Percentiles rank a stretch among this genome's conserved stretches.
phyloP scores from a whole-genome alignment of 1,140 invertebrate species.

The Dufourea novaeangliae region DNA sequence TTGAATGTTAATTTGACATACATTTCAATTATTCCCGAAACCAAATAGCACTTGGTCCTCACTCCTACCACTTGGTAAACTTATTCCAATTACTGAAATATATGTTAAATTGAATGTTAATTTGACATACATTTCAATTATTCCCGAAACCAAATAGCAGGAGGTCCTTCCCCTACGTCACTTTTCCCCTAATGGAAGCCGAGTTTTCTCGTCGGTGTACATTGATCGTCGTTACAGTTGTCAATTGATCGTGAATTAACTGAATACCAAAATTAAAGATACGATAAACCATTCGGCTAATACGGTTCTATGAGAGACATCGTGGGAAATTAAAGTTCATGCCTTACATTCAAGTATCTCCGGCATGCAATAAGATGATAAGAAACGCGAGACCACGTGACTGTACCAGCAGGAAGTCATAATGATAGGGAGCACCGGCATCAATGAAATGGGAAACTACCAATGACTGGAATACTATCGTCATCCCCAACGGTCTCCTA shows the following conservation, averaged over 20 bases:
- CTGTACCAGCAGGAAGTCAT: conserved; percentile 23
- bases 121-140: too few species aligned
- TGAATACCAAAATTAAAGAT: background rate
- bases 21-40: too few species aligned
- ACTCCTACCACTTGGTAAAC: too few species aligned
- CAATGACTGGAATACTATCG: conserved; percentile 46
- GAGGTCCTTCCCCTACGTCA: too few species aligned
- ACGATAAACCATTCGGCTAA: background rate
- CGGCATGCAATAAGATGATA: background rate
- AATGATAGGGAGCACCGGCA: conserved; percentile 23
- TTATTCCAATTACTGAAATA: too few species aligned
- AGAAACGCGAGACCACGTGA: background rate
- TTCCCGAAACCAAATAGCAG: too few species aligned
- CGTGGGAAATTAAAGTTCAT: background rate
- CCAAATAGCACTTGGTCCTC: too few species aligned
- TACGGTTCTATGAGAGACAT: background rate
- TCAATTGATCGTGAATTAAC: background rate
- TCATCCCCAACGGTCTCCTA: conserved; percentile 25
- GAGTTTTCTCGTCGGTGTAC: too few species aligned
- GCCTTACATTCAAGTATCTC: background rate
- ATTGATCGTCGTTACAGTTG: too few species aligned
- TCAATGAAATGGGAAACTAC: conserved; percentile 49
- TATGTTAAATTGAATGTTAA: too few species aligned
- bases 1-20: too few species aligned
- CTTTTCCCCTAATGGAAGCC: too few species aligned